phyloP scores from a whole-genome alignment of 1,140 invertebrate species.

The Heliconius nattereri region DNA sequence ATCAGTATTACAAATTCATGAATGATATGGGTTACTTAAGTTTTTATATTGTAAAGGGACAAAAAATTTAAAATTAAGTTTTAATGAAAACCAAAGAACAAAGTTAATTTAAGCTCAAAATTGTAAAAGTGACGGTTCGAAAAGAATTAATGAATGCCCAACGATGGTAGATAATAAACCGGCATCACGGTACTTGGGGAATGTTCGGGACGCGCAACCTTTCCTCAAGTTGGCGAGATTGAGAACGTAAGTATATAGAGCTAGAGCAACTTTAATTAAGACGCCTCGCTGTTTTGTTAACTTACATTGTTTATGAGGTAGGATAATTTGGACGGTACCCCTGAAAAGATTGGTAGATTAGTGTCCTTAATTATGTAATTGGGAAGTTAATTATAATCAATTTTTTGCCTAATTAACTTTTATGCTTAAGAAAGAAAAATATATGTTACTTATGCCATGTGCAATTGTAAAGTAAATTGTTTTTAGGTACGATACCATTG shows the following conservation, averaged over 20 bases:
- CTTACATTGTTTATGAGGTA: constrained; percentile 68
- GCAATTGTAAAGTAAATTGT: too few relatives aligned
- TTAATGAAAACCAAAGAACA: constrained; percentile 36
- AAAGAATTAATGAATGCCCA: constrained; percentile 76
- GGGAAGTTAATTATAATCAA: not conserved
- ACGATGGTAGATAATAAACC: constrained; percentile 76
- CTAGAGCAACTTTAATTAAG: constrained; percentile 75
- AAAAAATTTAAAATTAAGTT: constrained; percentile 4
- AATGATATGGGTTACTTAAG: too few relatives aligned
- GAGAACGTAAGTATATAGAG: constrained; percentile 76
- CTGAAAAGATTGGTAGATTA: constrained; percentile 20
- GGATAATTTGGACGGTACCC: constrained; percentile 29
- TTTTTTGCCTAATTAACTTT: not conserved
- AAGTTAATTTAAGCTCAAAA: constrained; percentile 40
- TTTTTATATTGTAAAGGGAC: not conserved
- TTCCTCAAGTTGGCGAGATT: constrained; percentile 79
- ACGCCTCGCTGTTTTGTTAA: constrained; percentile 59
- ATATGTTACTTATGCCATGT: too few relatives aligned
- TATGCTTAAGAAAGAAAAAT: too few relatives aligned
- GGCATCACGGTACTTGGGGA: constrained; percentile 77
- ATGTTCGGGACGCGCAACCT: constrained; percentile 74
- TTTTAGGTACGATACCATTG: too few relatives aligned
- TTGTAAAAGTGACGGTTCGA: constrained; percentile 44
- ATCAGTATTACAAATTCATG: too few relatives aligned
- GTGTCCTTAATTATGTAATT: not conserved